Percentiles rank a stretch among this genome's conserved stretches.
Conservation (phyloP, 2,797 vertebrate species). For the Tapera naevia region DNA sequence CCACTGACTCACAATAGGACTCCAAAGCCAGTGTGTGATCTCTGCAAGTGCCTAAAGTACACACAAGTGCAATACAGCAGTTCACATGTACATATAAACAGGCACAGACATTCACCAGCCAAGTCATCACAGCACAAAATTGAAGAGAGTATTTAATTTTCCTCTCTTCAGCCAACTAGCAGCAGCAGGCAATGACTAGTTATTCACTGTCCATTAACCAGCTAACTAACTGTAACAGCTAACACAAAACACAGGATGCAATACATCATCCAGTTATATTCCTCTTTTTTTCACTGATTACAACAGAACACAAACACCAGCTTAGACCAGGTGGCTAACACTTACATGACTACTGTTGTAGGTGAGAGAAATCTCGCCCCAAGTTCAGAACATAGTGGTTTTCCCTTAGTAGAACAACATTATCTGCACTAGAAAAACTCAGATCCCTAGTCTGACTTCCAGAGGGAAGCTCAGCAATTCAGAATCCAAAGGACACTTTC, state of each 20-base stretch:
- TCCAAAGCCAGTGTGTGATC: background rate
- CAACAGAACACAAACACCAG: background rate
- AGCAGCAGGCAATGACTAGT: background rate
- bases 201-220: background rate
- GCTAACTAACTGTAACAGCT: background rate
- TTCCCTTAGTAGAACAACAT: background rate
- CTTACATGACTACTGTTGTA: background rate
- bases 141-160: background rate
- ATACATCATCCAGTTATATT: background rate
- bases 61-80: background rate
- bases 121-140: background rate
- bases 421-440: background rate
- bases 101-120: background rate
- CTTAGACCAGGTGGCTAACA: background rate
- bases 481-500: background rate
- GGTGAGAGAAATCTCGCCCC: background rate
- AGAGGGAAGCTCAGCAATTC: background rate
- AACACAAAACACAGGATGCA: background rate
- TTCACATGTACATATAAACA: fast-evolving
- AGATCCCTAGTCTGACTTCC: background rate
- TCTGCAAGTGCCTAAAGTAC: background rate
- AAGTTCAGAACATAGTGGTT: background rate
- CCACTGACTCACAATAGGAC: background rate
- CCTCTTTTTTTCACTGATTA: background rate
- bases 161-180: background rate